phyloP scores from a whole-genome alignment of 2,797 vertebrate species.

The Premnoplex brunnescens region DNA sequence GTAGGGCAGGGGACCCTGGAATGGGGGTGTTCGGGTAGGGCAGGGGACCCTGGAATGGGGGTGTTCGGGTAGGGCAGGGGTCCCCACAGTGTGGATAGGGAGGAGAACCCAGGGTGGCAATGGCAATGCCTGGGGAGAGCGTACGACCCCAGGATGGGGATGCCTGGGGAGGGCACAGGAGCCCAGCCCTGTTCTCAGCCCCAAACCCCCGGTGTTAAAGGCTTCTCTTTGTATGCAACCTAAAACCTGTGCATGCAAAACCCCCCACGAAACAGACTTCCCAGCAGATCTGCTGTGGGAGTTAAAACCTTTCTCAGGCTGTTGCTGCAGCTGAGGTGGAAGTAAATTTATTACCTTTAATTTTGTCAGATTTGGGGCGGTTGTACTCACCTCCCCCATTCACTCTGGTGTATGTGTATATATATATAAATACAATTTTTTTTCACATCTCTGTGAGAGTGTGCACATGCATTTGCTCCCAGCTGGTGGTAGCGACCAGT shows the following conservation, averaged over 20 bases:
- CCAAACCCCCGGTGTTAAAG: background rate
- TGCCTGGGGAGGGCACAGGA: background rate
- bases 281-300: background rate
- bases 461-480: background rate
- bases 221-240: background rate
- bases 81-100: background rate
- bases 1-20: background rate
- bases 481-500: background rate
- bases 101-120: background rate
- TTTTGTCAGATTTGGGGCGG: slow-evolving; percentile 3
- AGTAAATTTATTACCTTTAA: slow-evolving; percentile 41
- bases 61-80: background rate
- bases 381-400: slow-evolving; percentile 45
- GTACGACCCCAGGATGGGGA: background rate
- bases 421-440: background rate
- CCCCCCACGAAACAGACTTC: background rate
- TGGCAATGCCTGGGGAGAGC: background rate
- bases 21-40: background rate
- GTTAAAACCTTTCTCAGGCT: slow-evolving; percentile 16
- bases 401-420: background rate
- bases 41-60: no score
- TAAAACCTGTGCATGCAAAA: background rate
- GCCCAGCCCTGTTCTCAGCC: background rate
- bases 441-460: background rate
- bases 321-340: slow-evolving; percentile 35